Evolutionary conservation across 2,113 vertebrate genomes (phyloP), one percentile per base, ranked within the genome.

Genomic region (Pachycephala philippinensis): DNA sequence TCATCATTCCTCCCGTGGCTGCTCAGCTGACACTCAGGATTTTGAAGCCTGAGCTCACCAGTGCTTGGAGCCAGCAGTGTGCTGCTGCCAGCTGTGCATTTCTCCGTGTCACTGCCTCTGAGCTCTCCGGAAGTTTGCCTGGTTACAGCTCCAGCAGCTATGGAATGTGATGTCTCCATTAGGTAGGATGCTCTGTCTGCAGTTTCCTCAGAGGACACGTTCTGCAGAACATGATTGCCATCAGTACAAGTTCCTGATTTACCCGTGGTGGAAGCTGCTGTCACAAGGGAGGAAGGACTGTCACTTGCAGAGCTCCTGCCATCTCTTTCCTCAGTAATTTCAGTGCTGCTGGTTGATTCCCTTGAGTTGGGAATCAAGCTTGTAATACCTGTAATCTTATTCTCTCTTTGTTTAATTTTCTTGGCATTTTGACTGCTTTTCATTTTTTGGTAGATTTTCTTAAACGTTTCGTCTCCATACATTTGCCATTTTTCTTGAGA

Each of bases 401-500:
- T 83, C 49, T 80, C 76, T 49, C 66, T 70, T 49, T 85, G 94
- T 84, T 97, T 96, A 11, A 61, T 74, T 94, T 97, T 96, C 84
- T 92, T 94, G 56, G 91, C 49, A 49, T 87, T 65, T 63, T 98
- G 97, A 47, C 89, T 76, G 35, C 72, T 95, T 93, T 98, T 98
- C 70, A 97, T 97, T 44, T 98, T 97, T 84, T 97, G 98, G 95
- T 99, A 99, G 85, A 99, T 98, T 96, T 99, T 99, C 95, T 98
- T 98, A 85, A 99, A 99, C 0, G 99, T 99, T 75, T 99, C 99
- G 2, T 98, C 98, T 76, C 99, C 99, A 8, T 99, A 99, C 95
- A 99, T 98, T 90, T 99, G 99, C 99, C 99, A 99, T 96, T 99
- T 99, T 92, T 99, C 99, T 96, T 99, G 99, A 42, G 99, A 98